phyloP scores from a whole-genome alignment of 2,888 invertebrate species.

The Aporophyla lueneburgensis region DNA sequence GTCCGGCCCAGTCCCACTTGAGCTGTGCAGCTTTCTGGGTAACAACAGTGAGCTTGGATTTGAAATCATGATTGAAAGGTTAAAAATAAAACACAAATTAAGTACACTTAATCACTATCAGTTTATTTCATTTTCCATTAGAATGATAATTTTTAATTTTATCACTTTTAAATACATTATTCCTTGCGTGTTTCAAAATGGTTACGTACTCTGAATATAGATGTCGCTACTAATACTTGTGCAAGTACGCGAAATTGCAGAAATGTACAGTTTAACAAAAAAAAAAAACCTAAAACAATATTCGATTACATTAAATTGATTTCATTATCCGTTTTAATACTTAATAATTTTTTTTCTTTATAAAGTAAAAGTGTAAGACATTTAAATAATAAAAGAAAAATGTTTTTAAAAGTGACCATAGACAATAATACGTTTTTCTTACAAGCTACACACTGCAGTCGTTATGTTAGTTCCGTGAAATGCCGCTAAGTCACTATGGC shows the following conservation, averaged over 20 bases:
- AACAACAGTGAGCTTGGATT: no score
- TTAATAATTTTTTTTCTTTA: neutral
- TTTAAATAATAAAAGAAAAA: neutral
- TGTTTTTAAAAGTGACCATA: constrained; percentile 56
- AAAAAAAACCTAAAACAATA: no score
- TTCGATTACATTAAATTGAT: no score
- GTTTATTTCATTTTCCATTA: constrained; percentile 58
- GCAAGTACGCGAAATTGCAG: neutral
- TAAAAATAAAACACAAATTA: constrained; percentile 46
- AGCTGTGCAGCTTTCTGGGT: no score
- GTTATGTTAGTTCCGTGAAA: constrained; percentile 56
- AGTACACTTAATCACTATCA: constrained; percentile 56
- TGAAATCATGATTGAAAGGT: neutral
- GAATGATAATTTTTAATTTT: constrained; percentile 41
- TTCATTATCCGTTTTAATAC: neutral
- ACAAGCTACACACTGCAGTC: constrained; percentile 65
- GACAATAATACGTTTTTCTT: constrained; percentile 49
- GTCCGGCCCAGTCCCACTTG: no score
- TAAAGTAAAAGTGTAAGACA: neutral
- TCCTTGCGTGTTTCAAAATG: neutral
- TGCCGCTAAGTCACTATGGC: constrained; percentile 63
- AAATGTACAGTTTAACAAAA: no score
- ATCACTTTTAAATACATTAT: constrained; percentile 51
- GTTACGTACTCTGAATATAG: neutral
- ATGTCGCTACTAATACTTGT: constrained; percentile 12